phyloP scores from a whole-genome alignment of 2,888 invertebrate species.

The Trichacis sp. region DNA sequence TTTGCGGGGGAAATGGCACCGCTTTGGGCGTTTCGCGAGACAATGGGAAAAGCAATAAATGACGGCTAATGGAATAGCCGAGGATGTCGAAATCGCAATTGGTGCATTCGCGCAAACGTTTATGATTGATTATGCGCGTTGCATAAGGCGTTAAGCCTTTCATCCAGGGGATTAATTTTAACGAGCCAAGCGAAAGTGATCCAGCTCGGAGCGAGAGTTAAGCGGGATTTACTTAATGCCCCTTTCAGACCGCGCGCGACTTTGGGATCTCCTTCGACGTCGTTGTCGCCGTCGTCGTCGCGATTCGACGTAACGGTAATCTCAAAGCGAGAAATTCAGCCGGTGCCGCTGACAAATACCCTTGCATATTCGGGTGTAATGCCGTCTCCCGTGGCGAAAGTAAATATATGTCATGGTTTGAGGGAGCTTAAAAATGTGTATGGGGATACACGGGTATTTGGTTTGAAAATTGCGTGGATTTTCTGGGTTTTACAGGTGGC shows the following conservation, averaged over 20 bases:
- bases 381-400: neutral
- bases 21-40: neutral
- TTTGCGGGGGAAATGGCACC: neutral
- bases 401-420: neutral
- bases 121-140: slow-evolving; percentile 13
- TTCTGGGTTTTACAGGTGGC: too few species aligned
- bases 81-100: neutral
- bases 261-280: slow-evolving; percentile 2
- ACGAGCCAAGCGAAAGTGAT: slow-evolving; percentile 9
- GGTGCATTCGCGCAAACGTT: neutral
- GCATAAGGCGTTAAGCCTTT: slow-evolving; percentile 15
- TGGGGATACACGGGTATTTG: too few species aligned
- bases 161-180: slow-evolving; percentile 13
- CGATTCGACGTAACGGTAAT: slow-evolving; percentile 10
- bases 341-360: neutral
- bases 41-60: neutral
- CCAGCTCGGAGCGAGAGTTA: slow-evolving; percentile 5
- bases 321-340: neutral
- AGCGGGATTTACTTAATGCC: slow-evolving; percentile 12
- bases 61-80: neutral
- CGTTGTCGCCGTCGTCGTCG: neutral
- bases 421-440: neutral
- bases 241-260: slow-evolving; percentile 6
- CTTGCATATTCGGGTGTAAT: neutral
- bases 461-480: too few species aligned